Evolutionary conservation across 2,113 vertebrate genomes (phyloP), one percentile per base, ranked within the genome.

Genomic region (Paracanthobrama guichenoti): DNA sequence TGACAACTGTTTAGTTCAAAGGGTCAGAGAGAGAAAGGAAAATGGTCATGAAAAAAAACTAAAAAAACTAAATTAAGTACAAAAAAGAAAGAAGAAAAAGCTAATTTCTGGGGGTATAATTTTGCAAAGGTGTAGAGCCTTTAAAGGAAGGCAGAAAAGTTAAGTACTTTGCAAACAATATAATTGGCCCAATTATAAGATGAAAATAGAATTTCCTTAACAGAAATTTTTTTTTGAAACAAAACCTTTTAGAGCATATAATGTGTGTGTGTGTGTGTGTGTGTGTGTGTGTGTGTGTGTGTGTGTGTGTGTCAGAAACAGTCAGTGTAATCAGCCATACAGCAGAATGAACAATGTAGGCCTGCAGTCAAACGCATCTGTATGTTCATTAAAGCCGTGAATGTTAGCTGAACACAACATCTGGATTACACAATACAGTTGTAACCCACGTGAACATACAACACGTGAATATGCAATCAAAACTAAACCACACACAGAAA

Each of bases 321-420:
- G 44, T 53, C 35, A 78, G 72, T 84, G 66, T 69, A 82, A 83
- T 88, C 69, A 82, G 20, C 53, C 66, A 66, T 69, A 60, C 83
- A 67, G 67, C 64, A 71, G 12, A 84, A 84, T 71, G 75, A 85
- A 85, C 76, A 79, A 86, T 86, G 84, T 60, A 35, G 48, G 83
- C 74, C 74, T 86, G 83, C 71, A 83, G 83, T 85, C 50, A 83
- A 75, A 71, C n/a, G 4, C 59, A 79, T 83, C 59, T 87, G 84
- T 80, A 80, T 83, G 84, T 83, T 85, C 76, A 87, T 85, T 86
- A 85, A 81, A 28, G 82, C 60, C 79, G 26, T 44, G 60, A 75
- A 53, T 75, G 75, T 53, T 20, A 85, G 67, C 84, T 79, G 35
- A 24, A 14, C 48, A 64, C 22, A 88, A 64, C 88, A 87, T 77